These are phyloP conservation scores for Erebia aethiops DNA, from an alignment of 2,888 invertebrate genomes.

Conservation along the genomic window DNA sequence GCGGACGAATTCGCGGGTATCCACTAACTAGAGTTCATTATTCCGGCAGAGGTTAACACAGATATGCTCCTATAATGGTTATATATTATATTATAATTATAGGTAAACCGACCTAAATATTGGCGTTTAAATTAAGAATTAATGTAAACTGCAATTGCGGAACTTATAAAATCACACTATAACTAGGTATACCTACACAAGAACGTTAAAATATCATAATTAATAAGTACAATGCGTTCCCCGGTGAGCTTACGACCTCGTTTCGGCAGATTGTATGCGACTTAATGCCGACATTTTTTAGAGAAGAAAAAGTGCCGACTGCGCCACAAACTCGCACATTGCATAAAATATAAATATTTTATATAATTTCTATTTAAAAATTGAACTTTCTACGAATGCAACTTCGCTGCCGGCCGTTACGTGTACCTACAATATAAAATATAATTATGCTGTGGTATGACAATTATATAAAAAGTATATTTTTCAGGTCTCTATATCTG, in stretches of 20 bases:
- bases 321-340: background rate
- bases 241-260: conserved; percentile 34
- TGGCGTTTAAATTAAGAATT: too few relatives aligned
- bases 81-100: too few relatives aligned
- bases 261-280: conserved; percentile 33
- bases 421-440: too few relatives aligned
- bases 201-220: conserved; percentile 33
- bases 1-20: too few relatives aligned
- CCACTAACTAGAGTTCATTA: too few relatives aligned
- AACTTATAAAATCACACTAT: background rate
- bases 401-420: background rate
- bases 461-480: too few relatives aligned
- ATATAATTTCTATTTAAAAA: conserved; percentile 29
- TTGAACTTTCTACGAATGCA: conserved; percentile 13
- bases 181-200: background rate
- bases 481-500: too few relatives aligned
- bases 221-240: conserved; percentile 36
- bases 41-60: too few relatives aligned
- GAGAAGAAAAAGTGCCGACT: conserved; percentile 17
- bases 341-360: background rate
- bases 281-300: conserved; percentile 29
- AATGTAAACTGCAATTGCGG: background rate
- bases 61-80: too few relatives aligned
- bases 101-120: too few relatives aligned
- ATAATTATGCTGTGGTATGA: too few relatives aligned